Evolutionary conservation across 2,113 vertebrate genomes (phyloP), one percentile per base, ranked within the genome.

Genomic region (Paralichthys olivaceus): DNA sequence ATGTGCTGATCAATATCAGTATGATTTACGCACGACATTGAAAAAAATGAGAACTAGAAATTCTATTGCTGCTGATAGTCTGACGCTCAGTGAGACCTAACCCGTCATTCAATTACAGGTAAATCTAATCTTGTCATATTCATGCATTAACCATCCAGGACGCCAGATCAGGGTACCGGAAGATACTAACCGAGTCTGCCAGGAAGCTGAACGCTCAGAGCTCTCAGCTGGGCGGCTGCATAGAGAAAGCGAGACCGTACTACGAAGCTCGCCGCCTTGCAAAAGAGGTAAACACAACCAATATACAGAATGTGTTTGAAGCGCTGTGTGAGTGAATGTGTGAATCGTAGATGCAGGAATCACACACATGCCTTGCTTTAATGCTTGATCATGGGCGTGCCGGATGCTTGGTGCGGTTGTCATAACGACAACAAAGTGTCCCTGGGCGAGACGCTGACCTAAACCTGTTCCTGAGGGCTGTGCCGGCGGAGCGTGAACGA

Each of bases 101-200:
- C 81, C 43, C 53, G 64, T 55, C 28, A 32, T 58, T 72, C 53
- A 51, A 72, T 76, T 65, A 45, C n/a, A 75, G 62, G 51, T 70
- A 20, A 88, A 88, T 90, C 59, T 84, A 80, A 90, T 87, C 56
- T 64, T 25, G 8, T 75, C 20, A 47, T 69, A 72, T 80, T 77
- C 29, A 20, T 89, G 40, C 13, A 62, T 73, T 54, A 75, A 49
- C 61, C 57, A 7, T 87, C 57, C 87, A 98, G 97, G 97, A 97
- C 40, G 96, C 97, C 58, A 94, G 97, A 26, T 96, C 96, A 11
- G 95, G 95, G 0, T 98, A 98, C 72, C 93, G 97, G 69, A 96
- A 95, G 84, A 97, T 98, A 88, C 96, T 98, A 3, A 96, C 97
- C 0, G 97, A 98, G 65, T 98, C 97, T 0, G 97, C 97, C 4